Evolutionary conservation across 2,797 vertebrate species (phyloP).

Genomic region (Myotis vivesi): DNA sequence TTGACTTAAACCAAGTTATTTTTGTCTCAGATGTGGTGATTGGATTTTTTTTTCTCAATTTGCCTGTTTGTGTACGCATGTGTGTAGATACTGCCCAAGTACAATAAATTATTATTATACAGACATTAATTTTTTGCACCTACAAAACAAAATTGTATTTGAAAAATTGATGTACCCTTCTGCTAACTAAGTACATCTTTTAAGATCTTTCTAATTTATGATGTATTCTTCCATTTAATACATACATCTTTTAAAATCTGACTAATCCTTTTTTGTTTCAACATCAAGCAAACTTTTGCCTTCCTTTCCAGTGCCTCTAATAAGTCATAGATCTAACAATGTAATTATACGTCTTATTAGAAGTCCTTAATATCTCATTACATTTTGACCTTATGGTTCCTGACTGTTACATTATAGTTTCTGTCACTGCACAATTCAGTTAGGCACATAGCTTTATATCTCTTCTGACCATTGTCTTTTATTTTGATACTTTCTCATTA

Average conservation of each 20-base stretch:
- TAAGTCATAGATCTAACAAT: not conserved
- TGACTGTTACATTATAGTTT: not conserved
- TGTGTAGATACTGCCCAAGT: not conserved
- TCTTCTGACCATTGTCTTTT: not conserved
- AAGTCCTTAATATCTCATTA: not conserved
- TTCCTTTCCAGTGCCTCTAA: not conserved
- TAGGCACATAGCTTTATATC: not conserved
- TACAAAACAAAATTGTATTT: not conserved
- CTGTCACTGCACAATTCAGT: not conserved
- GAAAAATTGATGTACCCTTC: not conserved
- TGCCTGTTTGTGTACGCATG: not conserved
- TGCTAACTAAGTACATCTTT: not conserved
- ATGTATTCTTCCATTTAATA: not conserved
- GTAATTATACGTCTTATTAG: not conserved
- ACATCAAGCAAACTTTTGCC: not conserved
- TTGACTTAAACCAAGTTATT: not conserved
- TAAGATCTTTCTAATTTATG: not conserved
- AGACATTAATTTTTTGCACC: not conserved
- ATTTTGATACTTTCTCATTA: not conserved
- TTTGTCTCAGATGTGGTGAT: not conserved
- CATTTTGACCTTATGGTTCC: not conserved
- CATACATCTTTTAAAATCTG: not conserved
- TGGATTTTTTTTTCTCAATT: not conserved
- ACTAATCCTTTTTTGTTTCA: not conserved
- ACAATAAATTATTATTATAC: not conserved